phyloP scores from a whole-genome alignment of 2,113 vertebrate species.

The Theristicus caerulescens region DNA sequence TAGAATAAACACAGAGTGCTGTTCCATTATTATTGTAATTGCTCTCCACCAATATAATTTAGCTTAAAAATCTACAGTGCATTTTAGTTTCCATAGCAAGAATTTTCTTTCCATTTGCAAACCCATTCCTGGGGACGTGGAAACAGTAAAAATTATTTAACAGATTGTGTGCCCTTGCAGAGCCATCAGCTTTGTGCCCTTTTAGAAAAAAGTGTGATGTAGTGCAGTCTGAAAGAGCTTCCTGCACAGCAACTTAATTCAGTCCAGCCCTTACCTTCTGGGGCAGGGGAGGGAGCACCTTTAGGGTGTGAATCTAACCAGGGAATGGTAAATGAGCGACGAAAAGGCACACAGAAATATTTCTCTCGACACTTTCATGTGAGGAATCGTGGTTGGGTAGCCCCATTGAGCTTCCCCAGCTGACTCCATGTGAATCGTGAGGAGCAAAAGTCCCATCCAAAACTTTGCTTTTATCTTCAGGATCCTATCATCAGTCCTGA shows the following conservation, averaged over 20 bases:
- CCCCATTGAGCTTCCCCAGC: not conserved
- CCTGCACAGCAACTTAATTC: not conserved
- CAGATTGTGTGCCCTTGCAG: not conserved
- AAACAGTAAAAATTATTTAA: not conserved
- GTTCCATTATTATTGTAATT: constrained; percentile 51
- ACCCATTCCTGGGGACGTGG: not conserved
- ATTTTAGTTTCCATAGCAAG: constrained; percentile 33
- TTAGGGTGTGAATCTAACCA: not conserved
- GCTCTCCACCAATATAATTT: constrained; percentile 42
- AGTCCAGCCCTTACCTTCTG: not conserved
- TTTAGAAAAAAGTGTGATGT: accelerated
- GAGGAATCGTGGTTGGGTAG: not conserved
- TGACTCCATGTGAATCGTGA: accelerated
- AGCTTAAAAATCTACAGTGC: not conserved
- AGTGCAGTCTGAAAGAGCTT: not conserved
- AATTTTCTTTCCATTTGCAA: not conserved
- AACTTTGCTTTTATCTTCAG: not conserved
- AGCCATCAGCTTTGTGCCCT: not conserved
- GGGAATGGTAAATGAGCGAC: not conserved
- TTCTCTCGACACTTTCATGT: accelerated
- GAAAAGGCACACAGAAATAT: not conserved
- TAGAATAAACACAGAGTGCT: constrained; percentile 59
- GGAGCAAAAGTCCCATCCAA: not conserved
- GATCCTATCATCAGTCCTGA: not conserved
- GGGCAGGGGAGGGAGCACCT: not conserved